Base-by-base conservation (phyloP, 2,797 vertebrate genomes). In the Philypnodon macrostomus region DNA sequence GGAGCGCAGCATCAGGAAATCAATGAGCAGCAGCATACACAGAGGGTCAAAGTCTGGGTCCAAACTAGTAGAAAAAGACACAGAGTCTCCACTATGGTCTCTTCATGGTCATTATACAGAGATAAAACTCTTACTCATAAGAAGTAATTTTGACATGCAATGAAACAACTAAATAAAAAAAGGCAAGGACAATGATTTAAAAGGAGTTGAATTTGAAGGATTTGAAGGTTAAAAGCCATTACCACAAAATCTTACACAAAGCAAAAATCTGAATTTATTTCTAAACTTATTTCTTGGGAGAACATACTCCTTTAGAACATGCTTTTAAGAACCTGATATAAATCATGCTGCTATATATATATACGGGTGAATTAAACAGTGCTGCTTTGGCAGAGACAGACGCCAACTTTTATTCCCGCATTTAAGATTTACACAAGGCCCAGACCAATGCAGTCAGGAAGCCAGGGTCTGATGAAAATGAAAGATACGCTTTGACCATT, bases 11-110 rank as follows among this genome's bases (percentile, higher is more conserved):
- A 88, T 89, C 81, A 99, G 86, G 70, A 94, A 94, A 71, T 99
- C 97, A 0, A 96, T 84, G 37, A 97, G 61, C 68, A 99, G 90
- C 73, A 98, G 88, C 91, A 97, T 91, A 39, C 96, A 96, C 32
- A 99, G 89, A 0, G 97, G 94, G 80, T 98, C 97, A 2, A 92
- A 88, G 2, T 98, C 95, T 0, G 96, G 93, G 72, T 98, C 96
- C 26, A 99, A 88, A 76, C 97, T 99, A 79, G 9, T 15, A 15
- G 15, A 46, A 19, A 49, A 50, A 46, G 1, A 4, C 2, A 24
- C 17, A 38, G 11, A 30, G n/a, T n/a, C n/a, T n/a, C n/a, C n/a
- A n/a, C n/a, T n/a, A n/a, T n/a, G n/a, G n/a, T n/a, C n/a, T n/a
- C n/a, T n/a, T n/a, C n/a, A n/a, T n/a, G n/a, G n/a, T n/a, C n/a